Conservation (phyloP, 2,113 vertebrate genomes). For the Lagopus muta region DNA sequence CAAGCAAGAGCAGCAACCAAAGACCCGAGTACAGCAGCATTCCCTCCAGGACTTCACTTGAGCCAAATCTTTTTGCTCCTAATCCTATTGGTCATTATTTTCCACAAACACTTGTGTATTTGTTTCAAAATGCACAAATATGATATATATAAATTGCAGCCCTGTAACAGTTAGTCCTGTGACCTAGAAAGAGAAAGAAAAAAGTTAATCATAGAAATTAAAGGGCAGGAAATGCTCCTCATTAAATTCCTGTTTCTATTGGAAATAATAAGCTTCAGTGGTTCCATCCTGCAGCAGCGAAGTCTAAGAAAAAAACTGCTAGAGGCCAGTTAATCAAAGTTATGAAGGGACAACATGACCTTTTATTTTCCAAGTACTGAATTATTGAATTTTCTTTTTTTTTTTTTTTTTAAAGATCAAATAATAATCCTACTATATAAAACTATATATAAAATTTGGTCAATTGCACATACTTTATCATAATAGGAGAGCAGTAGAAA, state of each 20-base stretch:
- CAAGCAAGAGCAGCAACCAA: background rate
- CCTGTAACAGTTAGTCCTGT: background rate
- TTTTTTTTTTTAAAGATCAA: background rate
- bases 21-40: background rate
- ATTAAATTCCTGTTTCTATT: slow-evolving; percentile 17
- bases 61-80: background rate
- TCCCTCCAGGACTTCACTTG: background rate
- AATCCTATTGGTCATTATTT: background rate
- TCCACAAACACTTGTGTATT: background rate
- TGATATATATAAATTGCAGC: background rate
- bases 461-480: background rate
- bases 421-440: background rate
- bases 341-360: background rate
- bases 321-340: slow-evolving; percentile 36
- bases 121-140: background rate
- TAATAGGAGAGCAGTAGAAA: background rate
- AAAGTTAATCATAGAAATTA: background rate
- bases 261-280: slow-evolving; percentile 7
- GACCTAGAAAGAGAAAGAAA: background rate
- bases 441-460: background rate
- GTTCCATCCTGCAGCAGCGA: background rate
- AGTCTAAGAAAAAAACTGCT: slow-evolving; percentile 3
- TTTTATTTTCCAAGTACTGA: slow-evolving; percentile 3
- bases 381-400: background rate
- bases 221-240: slow-evolving; percentile 6